Evolutionary conservation across 2,888 invertebrate genomes (phyloP), one percentile per base, ranked within the genome.

Genomic region (Ditula angustiorana): DNA sequence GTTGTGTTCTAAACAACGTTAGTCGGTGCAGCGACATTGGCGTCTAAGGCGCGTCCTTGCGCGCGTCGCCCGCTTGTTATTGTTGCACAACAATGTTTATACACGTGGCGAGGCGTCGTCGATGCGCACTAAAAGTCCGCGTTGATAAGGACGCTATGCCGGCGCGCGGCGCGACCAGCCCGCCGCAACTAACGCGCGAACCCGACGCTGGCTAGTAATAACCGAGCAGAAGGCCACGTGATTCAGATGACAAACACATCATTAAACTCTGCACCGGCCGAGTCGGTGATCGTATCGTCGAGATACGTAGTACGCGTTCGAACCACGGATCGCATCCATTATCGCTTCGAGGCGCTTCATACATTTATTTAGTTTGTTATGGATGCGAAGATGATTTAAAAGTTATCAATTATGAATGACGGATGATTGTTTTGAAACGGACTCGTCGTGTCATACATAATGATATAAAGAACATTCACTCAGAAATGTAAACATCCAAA

Each of bases 71-170:
- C 85, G 83, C 83, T 83, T 90, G 90, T 88, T 88, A 83, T 91
- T 90, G 88, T 91, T 90, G 90, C 89, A 90, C 89, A 87, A 90
- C 88, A 88, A 85, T 90, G 90, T 91, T 90, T 88, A 87, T 86
- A 90, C 91, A 92, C 92, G 92, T 91, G 91, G 88, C 92, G 92
- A 91, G 91, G 88, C 85, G 80, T 69, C 81, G 82, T 83, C 83
- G 85, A 86, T 84, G 85, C 84, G 86, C 82, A 82, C 83, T 83
- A 81, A 79, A 77, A 69, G 79, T 80, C 79, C 77, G 78, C 80
- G 78, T 75, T 87, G 88, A 86, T 87, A 87, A 86, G 85, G 83
- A 83, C 75, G 74, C 71, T 84, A 76, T 79, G 81, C 83, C 86
- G 80, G 83, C 85, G 78, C 90, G 88, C 86, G 80, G 83, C 85